Evolutionary conservation across 2,797 vertebrate species (phyloP).

Genomic region (Luscinia luscinia): DNA sequence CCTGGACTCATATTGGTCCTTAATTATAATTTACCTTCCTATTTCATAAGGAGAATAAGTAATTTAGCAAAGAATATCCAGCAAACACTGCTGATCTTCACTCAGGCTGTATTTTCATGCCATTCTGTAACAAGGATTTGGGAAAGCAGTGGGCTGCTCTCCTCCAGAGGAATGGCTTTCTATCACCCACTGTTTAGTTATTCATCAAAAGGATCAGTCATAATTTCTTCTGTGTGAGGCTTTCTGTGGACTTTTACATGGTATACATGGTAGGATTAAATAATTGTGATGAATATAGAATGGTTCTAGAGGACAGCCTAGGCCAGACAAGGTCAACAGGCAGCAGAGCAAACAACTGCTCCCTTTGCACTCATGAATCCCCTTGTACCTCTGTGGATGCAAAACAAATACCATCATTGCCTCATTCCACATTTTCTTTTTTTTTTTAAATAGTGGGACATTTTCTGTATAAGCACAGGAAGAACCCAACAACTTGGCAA

Average conservation of each 20-base stretch:
- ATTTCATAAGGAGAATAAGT: background rate
- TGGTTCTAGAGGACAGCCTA: background rate
- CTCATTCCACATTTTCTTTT: background rate
- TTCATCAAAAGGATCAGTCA: background rate
- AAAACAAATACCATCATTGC: background rate
- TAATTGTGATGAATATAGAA: background rate
- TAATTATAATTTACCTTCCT: background rate
- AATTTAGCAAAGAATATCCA: background rate
- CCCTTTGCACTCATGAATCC: background rate
- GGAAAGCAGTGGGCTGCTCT: background rate
- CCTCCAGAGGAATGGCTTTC: background rate
- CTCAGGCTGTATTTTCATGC: rapidly evolving
- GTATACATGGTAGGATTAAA: background rate
- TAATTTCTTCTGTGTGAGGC: background rate
- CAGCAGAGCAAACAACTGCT: background rate
- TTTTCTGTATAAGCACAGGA: background rate
- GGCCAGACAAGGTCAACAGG: background rate
- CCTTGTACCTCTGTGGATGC: background rate
- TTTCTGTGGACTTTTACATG: background rate
- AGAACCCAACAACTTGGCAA: background rate
- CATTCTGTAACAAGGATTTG: background rate
- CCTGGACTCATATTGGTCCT: background rate
- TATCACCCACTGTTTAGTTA: background rate
- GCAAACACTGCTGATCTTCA: background rate
- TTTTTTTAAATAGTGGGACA: background rate